phyloP scores from a whole-genome alignment of 2,888 invertebrate genomes.

The Andrena minutula region DNA sequence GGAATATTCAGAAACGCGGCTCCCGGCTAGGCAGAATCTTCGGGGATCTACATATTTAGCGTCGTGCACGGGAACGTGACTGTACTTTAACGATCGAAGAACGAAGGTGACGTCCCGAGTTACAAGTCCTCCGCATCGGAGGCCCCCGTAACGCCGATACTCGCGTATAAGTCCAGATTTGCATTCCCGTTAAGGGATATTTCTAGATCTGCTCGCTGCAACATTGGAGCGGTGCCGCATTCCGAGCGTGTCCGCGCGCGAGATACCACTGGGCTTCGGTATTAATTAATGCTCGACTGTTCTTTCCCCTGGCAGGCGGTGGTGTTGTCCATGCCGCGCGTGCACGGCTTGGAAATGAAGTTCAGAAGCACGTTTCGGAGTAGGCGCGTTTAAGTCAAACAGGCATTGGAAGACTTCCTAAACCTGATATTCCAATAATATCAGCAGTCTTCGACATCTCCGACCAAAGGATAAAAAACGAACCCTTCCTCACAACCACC shows the following conservation, averaged over 20 bases:
- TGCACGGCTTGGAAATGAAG: background rate
- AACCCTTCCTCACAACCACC: too few species aligned
- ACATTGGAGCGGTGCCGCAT: constrained; percentile 67
- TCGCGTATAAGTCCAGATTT: constrained; percentile 66
- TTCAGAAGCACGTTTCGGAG: background rate
- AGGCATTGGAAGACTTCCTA: too few species aligned
- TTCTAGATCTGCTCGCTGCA: constrained; percentile 69
- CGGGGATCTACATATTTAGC: constrained; percentile 60
- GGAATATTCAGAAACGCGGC: constrained; percentile 59
- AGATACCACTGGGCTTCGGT: constrained; percentile 28
- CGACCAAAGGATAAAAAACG: too few species aligned
- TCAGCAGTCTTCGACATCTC: too few species aligned
- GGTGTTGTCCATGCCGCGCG: background rate
- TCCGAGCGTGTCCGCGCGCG: constrained; percentile 54
- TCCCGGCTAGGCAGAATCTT: constrained; percentile 49
- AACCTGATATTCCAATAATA: too few species aligned
- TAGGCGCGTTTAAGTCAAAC: too few species aligned
- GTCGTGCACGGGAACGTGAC: constrained; percentile 63
- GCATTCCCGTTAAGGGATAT: constrained; percentile 72
- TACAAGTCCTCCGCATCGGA: background rate
- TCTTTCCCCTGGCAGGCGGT: constrained; percentile 23
- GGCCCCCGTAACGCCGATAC: constrained; percentile 34
- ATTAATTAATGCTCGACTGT: constrained; percentile 64
- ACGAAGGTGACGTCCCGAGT: constrained; percentile 60
- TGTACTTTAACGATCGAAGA: constrained; percentile 63